A percentile compares a stretch with the other conserved stretches of the same genome.
These are phyloP conservation scores for Cyanoramphus novaezelandiae DNA, from an alignment of 2,113 vertebrate species.

Conservation along the genomic window DNA sequence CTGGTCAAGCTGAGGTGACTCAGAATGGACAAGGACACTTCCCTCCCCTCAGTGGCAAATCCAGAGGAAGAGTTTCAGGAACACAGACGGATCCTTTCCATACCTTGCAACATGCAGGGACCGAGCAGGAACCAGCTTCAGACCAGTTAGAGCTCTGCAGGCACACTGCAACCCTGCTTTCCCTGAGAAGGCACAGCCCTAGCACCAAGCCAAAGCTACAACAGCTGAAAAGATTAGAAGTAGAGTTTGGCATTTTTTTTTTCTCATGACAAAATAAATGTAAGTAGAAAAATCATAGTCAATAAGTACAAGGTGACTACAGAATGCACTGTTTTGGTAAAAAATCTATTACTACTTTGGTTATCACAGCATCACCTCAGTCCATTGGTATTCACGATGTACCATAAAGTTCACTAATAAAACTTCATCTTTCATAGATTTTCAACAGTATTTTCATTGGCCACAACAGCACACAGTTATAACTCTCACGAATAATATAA, in stretches of 20 bases:
- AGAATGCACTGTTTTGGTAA: neutral
- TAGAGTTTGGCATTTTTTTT: neutral
- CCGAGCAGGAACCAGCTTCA: neutral
- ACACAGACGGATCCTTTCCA: neutral
- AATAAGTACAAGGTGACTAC: neutral
- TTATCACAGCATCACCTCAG: neutral
- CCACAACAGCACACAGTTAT: neutral
- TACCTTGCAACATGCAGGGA: neutral
- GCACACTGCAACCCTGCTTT: neutral
- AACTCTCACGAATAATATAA: neutral
- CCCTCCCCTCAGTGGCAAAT: rapidly evolving
- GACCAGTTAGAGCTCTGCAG: neutral
- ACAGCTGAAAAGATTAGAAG: neutral
- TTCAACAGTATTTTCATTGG: neutral
- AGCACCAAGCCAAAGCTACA: neutral
- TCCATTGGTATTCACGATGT: neutral
- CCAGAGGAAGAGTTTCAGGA: neutral
- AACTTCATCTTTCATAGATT: neutral
- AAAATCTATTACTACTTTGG: neutral
- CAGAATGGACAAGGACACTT: neutral
- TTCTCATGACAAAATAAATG: neutral
- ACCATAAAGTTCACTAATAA: neutral
- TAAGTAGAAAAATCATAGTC: neutral
- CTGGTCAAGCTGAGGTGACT: neutral
- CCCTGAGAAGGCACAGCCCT: neutral